phyloP scores from a whole-genome alignment of 2,797 vertebrate species.

The Pogonophryne albipinna region DNA sequence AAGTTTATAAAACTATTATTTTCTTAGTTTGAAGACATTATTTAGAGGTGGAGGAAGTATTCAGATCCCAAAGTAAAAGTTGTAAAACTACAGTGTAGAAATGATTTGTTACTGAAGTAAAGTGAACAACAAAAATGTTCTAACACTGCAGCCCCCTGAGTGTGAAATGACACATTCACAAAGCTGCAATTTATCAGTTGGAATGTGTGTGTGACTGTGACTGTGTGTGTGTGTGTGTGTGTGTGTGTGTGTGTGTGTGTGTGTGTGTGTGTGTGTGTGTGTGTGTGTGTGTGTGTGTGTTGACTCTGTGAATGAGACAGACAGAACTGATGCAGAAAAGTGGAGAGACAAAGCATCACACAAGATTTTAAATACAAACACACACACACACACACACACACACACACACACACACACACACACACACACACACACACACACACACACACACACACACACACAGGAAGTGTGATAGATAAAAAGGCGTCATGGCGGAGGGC shows the following conservation, averaged over 20 bases:
- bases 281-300: neutral
- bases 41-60: neutral
- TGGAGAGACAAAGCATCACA: conserved; percentile 12
- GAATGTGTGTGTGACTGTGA: conserved; percentile 18
- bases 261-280: conserved; percentile 1
- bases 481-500: conserved; percentile 73
- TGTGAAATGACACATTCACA: conserved; percentile 30
- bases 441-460: conserved; percentile 42
- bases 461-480: conserved; percentile 78
- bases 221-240: conserved; percentile 2
- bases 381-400: conserved; percentile 13
- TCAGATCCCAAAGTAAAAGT: too few species aligned
- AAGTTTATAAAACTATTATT: neutral
- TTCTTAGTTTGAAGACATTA: neutral
- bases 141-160: conserved; percentile 26
- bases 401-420: conserved; percentile 19
- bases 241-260: conserved; percentile 5
- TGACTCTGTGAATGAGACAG: neutral
- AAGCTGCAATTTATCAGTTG: conserved; percentile 49
- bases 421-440: neutral
- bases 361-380: neutral
- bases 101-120: too few species aligned
- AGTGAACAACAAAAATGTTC: conserved; percentile 8
- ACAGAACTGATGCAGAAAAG: conserved; percentile 21
- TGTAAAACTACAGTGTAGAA: too few species aligned